Percentiles rank a stretch among this genome's conserved stretches.
phyloP scores from a whole-genome alignment of 2,797 vertebrate genomes.

The Myotis pilosus region DNA sequence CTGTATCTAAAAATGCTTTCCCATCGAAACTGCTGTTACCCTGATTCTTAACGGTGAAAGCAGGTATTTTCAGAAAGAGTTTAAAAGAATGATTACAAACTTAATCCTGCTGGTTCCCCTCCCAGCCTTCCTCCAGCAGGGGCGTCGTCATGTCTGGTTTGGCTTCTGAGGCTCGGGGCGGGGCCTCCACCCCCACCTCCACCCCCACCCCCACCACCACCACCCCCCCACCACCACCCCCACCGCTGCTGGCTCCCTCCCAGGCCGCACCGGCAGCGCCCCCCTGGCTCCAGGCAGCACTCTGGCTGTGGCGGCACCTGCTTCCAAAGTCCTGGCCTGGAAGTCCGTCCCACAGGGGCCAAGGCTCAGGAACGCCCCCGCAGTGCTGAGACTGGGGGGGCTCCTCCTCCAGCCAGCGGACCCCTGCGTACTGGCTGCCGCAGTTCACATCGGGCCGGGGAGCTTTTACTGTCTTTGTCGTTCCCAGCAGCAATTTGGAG shows the following conservation, averaged over 20 bases:
- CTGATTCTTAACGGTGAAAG: not conserved
- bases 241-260: not conserved
- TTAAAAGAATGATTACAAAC: not conserved
- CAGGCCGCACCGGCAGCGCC: not conserved
- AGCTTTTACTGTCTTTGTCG: not conserved
- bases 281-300: not conserved
- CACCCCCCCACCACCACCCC: too few relatives aligned
- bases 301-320: not conserved
- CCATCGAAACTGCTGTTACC: not conserved
- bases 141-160: not conserved
- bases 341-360: not conserved
- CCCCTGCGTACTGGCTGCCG: slow-evolving; percentile 7
- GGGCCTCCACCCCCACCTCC: not conserved
- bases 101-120: not conserved
- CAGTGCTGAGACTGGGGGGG: not conserved
- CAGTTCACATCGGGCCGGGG: not conserved
- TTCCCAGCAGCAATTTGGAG: not conserved
- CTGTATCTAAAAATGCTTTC: slow-evolving; percentile 8
- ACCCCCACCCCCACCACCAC: too few relatives aligned
- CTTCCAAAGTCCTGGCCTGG: not conserved
- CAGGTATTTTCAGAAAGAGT: not conserved
- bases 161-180: too few relatives aligned
- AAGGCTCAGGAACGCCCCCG: not conserved
- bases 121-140: too few relatives aligned
- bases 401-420: slow-evolving; percentile 31